Conservation (phyloP, 2,888 invertebrate species). For the Serripes groenlandicus region DNA sequence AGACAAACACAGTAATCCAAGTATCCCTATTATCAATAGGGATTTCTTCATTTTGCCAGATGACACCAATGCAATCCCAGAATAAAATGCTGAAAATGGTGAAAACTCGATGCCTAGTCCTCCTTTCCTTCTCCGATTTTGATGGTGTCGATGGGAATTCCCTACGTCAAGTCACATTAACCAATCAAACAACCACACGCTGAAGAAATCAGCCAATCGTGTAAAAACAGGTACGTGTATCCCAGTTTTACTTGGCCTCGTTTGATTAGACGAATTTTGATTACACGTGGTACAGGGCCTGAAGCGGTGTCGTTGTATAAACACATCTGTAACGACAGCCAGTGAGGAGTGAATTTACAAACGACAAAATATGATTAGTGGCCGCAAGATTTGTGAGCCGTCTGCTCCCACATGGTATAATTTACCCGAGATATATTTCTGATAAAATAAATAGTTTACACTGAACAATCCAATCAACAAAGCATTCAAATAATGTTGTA, state of each 20-base stretch:
- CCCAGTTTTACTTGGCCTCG: constrained; percentile 77
- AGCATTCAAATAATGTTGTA: too few species aligned
- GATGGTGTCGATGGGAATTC: constrained; percentile 71
- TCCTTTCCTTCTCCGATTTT: constrained; percentile 17
- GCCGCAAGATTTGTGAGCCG: constrained; percentile 8
- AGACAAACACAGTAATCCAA: constrained; percentile 77
- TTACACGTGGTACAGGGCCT: constrained; percentile 44
- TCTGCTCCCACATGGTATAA: neutral
- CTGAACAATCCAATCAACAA: too few species aligned
- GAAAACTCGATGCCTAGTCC: constrained; percentile 22
- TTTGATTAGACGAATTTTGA: constrained; percentile 74
- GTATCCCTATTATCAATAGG: constrained; percentile 72
- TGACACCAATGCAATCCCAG: constrained; percentile 8
- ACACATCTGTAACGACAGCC: neutral
- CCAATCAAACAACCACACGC: constrained; percentile 81
- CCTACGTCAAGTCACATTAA: constrained; percentile 64
- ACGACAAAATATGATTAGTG: neutral
- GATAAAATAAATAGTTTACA: too few species aligned
- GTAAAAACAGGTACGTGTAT: constrained; percentile 78
- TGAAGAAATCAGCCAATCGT: constrained; percentile 75
- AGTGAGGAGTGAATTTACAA: neutral
- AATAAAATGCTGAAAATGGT: constrained; percentile 20
- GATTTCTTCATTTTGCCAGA: constrained; percentile 67
- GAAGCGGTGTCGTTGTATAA: neutral
- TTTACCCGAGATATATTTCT: too few species aligned